Base-by-base conservation (phyloP, 2,113 vertebrate species). In the Butorides virescens region DNA sequence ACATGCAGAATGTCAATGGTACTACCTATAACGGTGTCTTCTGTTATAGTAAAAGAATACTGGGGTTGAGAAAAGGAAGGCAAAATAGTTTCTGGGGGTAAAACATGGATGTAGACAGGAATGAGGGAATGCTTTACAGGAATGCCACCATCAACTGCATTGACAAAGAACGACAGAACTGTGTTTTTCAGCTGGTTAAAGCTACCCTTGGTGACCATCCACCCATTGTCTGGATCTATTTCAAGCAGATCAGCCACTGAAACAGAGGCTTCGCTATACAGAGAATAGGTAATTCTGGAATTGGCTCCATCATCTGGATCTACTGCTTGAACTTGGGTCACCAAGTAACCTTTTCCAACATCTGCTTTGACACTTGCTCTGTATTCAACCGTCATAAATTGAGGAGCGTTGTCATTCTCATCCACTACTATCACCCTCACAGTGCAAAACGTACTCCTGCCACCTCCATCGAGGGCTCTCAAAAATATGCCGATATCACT, bases 181-280 rank as follows among this genome's bases (percentile, higher is more conserved):
- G 99, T 99, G 82, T 99, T 99, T 96, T 98, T 99, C 56, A 99
- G 95, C 42, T 99, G 99, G 94, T 98, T 98, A 93, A 99, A 99
- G 85, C 96, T 99, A 71, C 99, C 99, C 95, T 99, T 99, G 10
- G 99, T 99, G 68, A 99, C 99, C 98, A 99, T 99, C 99, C 99
- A 99, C 62, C 99, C 99, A 85, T 99, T 99, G 95, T 99, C 99
- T 26, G 99, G 99, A 92, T 99, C 99, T 15, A 99, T 99, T 97
- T 99, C 99, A 93, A 99, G 98, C 82, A 99, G 98, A 88, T 99
- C 99, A 22, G 98, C 98, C 67, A 99, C 98, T 6, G 99, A 99
- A 67, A 98, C 97, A 0, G 99, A 99, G 39, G 99, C 99, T 94
- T 99, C 99, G 1, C 99, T 99, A 78, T 99, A 99, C 10, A 99